Percentiles rank a stretch among this genome's conserved stretches.
Evolutionary conservation across 2,113 vertebrate genomes (phyloP).

Genomic region (Chascanopsetta lugubris): DNA sequence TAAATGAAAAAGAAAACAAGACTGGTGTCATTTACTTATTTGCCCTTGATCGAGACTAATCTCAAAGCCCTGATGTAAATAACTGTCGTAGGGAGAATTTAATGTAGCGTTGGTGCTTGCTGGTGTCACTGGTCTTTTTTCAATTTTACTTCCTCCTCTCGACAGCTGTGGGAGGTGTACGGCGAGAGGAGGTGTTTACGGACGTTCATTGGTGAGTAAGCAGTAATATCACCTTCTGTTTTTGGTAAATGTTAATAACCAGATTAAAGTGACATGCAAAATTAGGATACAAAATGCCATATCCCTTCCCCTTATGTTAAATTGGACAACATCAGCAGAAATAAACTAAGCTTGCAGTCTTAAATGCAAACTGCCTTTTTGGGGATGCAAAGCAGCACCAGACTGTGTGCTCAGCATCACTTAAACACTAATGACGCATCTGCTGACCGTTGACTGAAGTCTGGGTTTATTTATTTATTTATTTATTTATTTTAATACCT

Average conservation of each 20-base stretch:
- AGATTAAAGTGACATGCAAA: background rate
- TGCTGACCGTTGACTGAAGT: constrained; percentile 37
- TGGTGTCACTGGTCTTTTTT: background rate
- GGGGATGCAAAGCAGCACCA: constrained; percentile 43
- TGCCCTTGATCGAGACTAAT: no score
- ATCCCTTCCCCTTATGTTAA: constrained; percentile 1
- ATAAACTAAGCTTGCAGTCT: constrained; percentile 2
- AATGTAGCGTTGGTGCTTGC: background rate
- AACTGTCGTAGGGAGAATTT: background rate
- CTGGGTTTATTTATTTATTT: background rate
- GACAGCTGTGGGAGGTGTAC: constrained; percentile 97
- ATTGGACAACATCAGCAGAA: constrained; percentile 35
- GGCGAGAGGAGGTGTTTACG: constrained; percentile 92
- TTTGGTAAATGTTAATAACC: background rate
- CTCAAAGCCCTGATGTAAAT: no score
- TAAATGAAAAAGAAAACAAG: no score
- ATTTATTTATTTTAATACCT: no score
- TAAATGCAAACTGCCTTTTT: constrained; percentile 14
- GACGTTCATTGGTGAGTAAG: constrained; percentile 93
- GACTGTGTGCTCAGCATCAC: constrained; percentile 45
- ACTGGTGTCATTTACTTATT: background rate
- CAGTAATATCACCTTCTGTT: background rate
- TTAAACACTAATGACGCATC: constrained; percentile 31
- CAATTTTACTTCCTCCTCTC: background rate
- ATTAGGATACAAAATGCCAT: background rate